Conservation (phyloP, 30 jellyfish, hydroid and myxozoan genomes). For the Cassiopea andromeda region DNA sequence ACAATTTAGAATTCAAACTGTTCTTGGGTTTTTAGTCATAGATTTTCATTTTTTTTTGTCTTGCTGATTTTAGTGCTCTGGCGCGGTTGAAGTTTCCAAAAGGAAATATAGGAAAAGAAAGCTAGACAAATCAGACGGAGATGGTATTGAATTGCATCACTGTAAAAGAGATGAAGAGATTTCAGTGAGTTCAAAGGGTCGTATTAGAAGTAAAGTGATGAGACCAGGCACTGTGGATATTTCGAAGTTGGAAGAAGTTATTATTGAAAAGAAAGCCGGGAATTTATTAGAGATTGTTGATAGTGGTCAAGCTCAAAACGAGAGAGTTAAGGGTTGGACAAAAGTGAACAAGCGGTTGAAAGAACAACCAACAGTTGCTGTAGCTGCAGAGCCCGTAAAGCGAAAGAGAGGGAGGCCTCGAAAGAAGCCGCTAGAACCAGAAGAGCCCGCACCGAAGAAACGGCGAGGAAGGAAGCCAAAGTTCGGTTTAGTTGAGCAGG, state of each 20-base stretch:
- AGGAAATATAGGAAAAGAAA: background rate
- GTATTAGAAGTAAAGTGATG: constrained; percentile 55
- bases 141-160: background rate
- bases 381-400: background rate
- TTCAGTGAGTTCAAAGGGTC: constrained; percentile 63
- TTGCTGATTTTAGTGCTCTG: background rate
- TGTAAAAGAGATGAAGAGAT: background rate
- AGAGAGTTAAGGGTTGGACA: background rate
- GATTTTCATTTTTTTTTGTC: background rate
- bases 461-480: constrained; percentile 9
- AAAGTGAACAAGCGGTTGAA: background rate
- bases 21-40: too few relatives aligned
- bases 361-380: background rate
- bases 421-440: constrained; percentile 8
- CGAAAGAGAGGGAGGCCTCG: constrained; percentile 63
- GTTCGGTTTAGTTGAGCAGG: constrained; percentile 33
- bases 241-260: constrained; percentile 48
- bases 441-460: constrained; percentile 27
- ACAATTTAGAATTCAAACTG: too few relatives aligned
- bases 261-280: constrained; percentile 4
- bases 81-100: background rate
- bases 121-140: background rate
- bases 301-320: background rate
- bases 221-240: constrained; percentile 75
- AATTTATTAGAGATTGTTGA: background rate